Evolutionary conservation across 2,888 invertebrate genomes (phyloP), one percentile per base, ranked within the genome.

Genomic region (Alcis repandata): DNA sequence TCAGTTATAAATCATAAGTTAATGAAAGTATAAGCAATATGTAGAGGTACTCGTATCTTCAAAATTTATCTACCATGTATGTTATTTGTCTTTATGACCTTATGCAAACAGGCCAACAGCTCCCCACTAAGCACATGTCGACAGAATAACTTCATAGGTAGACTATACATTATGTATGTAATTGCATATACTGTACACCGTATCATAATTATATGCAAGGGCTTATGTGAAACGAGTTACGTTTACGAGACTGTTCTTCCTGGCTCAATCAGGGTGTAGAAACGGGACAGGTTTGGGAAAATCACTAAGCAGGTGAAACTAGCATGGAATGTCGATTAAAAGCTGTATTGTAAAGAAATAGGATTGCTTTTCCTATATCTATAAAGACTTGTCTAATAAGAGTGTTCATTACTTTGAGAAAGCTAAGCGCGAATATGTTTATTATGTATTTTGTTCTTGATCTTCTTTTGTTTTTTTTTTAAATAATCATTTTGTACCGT

Each of bases 141-240:
- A 66, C 58, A 75, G 77, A 84, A 85, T 84, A 82, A 82, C 83
- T 83, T 81, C 75, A 83, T 85, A 83, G 80, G 82, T 82, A 78
- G 79, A 75, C 67, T 59, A 60, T 65, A 52, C 51, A 51, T 49
- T 65, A 60, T 49, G 65, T 73, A 76, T 78, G 72, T 85, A 82
- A 85, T 85, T 81, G 77, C 73, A 38, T 62, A 52, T 33, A 59
- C 46, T 56, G 54, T 49, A 63, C 38, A 56, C 49, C 46, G 59
- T 66, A 69, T 62, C 57, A 63, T 66, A 67, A 71, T 70, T 67
- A 63, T 63, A 65, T 70, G 62, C 70, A 60, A 70, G 54, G 58
- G 57, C 58, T 51, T 64, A 56, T 62, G 46, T 59, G 67, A 59
- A 63, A 63, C 62, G 17, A 10, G 59, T 51, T 40, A 38, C 32